Percentiles rank a stretch among this genome's conserved stretches.
These are phyloP conservation scores for Cladorhizidae sp. DNA, from an alignment of 37 sponge, comb jelly and placozoan genomes.

Conservation along the genomic window DNA sequence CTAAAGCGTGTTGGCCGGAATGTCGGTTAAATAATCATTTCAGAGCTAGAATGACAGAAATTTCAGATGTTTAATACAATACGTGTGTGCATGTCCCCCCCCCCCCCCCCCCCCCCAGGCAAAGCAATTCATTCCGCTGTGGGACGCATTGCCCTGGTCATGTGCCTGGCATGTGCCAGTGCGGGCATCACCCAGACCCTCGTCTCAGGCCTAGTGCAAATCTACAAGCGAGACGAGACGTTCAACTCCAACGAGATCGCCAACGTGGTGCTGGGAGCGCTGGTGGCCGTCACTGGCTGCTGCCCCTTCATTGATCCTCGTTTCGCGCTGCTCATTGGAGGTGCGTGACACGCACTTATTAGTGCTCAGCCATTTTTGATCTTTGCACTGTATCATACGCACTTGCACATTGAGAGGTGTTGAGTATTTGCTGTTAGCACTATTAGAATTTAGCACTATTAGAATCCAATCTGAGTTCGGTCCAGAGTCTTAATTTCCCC, in stretches of 20 bases:
- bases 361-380: too few relatives aligned
- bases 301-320: slow-evolving; percentile 79
- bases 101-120: slow-evolving; percentile 27
- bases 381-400: too few relatives aligned
- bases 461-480: too few relatives aligned
- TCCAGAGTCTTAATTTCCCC: too few relatives aligned
- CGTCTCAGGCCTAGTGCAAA: slow-evolving; percentile 74
- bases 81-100: neutral
- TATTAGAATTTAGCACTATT: too few relatives aligned
- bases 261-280: slow-evolving; percentile 72
- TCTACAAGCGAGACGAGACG: slow-evolving; percentile 76
- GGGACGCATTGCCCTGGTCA: slow-evolving; percentile 83
- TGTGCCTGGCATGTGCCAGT: slow-evolving; percentile 74
- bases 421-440: too few relatives aligned
- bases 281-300: slow-evolving; percentile 86
- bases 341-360: too few relatives aligned
- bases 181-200: slow-evolving; percentile 65
- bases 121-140: slow-evolving; percentile 65
- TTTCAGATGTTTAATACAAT: neutral
- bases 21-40: neutral
- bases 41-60: neutral
- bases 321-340: slow-evolving; percentile 73
- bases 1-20: too few relatives aligned
- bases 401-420: too few relatives aligned
- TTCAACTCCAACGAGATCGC: slow-evolving; percentile 90